These are phyloP conservation scores for Diachasmimorpha longicaudata DNA, from an alignment of 1,140 invertebrate species.

Conservation along the genomic window DNA sequence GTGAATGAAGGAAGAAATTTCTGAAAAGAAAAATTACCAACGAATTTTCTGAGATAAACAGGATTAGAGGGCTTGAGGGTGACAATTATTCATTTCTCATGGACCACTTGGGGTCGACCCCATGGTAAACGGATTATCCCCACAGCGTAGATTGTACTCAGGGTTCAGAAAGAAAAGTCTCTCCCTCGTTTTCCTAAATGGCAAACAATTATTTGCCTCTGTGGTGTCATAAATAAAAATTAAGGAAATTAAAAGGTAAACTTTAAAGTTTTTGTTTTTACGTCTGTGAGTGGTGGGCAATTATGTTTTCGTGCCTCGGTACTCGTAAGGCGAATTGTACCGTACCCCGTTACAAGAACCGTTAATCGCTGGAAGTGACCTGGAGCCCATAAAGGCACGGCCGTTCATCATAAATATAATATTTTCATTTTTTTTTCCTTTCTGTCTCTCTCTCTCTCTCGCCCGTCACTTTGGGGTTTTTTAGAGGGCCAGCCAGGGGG, in stretches of 20 bases:
- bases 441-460: too few relatives aligned
- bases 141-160: not conserved
- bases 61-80: not conserved
- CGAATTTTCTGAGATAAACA: not conserved
- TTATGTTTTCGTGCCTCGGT: not conserved
- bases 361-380: constrained; percentile 36
- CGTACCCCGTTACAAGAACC: constrained; percentile 42
- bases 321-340: not conserved
- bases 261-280: not conserved
- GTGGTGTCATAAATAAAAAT: constrained; percentile 30
- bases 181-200: not conserved
- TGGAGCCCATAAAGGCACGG: not conserved
- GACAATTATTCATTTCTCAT: not conserved
- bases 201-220: not conserved
- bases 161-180: not conserved
- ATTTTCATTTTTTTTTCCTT: not conserved
- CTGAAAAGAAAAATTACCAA: not conserved
- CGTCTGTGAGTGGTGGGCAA: not conserved
- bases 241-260: not conserved
- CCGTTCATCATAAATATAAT: not conserved
- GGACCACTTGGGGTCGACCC: not conserved
- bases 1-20: not conserved
- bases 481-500: too few relatives aligned
- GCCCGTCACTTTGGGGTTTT: too few relatives aligned
- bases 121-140: not conserved